A percentile compares a stretch with the other conserved stretches of the same genome.
These are phyloP conservation scores for Drosophila anceps DNA, from an alignment of 2,888 invertebrate species.

Conservation along the genomic window DNA sequence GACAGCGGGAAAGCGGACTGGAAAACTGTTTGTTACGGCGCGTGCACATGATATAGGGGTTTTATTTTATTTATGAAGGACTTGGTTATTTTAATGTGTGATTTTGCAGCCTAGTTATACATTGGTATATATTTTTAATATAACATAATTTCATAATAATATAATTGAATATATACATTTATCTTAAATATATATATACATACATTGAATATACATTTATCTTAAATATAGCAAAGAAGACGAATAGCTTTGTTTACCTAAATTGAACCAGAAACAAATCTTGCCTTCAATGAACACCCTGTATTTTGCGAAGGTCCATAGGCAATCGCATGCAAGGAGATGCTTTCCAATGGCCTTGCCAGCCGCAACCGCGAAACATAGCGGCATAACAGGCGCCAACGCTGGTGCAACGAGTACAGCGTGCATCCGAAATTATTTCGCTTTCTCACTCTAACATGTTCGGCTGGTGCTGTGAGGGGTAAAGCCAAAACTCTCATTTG, in stretches of 20 bases:
- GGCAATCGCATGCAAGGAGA: slow-evolving; percentile 52
- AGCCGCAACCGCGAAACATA: slow-evolving; percentile 37
- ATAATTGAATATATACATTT: too few relatives aligned
- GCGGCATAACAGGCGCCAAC: slow-evolving; percentile 19
- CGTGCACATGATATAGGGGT: slow-evolving; percentile 67
- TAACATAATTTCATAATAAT: background rate
- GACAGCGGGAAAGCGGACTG: slow-evolving; percentile 25
- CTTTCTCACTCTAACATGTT: background rate
- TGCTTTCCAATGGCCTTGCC: slow-evolving; percentile 80
- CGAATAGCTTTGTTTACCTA: too few relatives aligned
- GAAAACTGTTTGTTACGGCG: slow-evolving; percentile 52
- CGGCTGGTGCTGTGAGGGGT: slow-evolving; percentile 36
- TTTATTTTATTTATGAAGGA: slow-evolving; percentile 44
- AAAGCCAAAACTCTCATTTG: slow-evolving; percentile 26
- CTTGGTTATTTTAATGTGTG: slow-evolving; percentile 6
- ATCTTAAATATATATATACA: too few relatives aligned
- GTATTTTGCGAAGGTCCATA: slow-evolving; percentile 55
- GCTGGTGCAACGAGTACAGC: slow-evolving; percentile 13
- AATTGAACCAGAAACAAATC: background rate
- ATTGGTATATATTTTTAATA: background rate
- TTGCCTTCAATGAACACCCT: slow-evolving; percentile 47
- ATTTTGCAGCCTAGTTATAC: background rate
- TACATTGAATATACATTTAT: too few relatives aligned
- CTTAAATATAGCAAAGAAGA: too few relatives aligned
- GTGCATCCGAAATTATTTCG: slow-evolving; percentile 22